A percentile compares a stretch with the other conserved stretches of the same genome.
These are phyloP conservation scores for Dynastes grantii DNA, from an alignment of 2,888 invertebrate genomes.

Conservation along the genomic window DNA sequence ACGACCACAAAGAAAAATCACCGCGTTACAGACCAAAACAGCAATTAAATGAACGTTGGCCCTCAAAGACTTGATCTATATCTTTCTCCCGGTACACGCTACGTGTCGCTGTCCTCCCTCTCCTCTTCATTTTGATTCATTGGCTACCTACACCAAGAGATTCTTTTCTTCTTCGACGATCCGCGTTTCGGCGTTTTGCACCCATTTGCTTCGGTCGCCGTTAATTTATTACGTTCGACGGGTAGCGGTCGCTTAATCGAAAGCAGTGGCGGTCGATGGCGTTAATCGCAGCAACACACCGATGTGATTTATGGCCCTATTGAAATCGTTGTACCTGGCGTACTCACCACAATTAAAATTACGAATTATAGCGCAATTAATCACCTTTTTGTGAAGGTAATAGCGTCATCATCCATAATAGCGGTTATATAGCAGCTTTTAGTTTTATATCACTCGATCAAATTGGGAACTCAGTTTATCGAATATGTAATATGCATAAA, in stretches of 20 bases:
- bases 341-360: too few species aligned
- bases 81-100: not conserved
- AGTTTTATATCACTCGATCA: too few species aligned
- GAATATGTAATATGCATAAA: too few species aligned
- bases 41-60: constrained; percentile 26
- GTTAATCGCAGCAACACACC: constrained; percentile 12
- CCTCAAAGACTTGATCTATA: constrained; percentile 15
- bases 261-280: not conserved
- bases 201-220: constrained; percentile 1
- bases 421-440: too few species aligned
- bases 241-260: not conserved
- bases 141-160: not conserved
- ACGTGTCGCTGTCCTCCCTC: constrained; percentile 6
- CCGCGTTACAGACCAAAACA: constrained; percentile 1
- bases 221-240: constrained; percentile 10
- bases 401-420: too few species aligned
- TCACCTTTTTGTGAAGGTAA: not conserved
- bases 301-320: not conserved
- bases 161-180: constrained; percentile 5
- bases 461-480: too few species aligned
- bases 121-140: not conserved
- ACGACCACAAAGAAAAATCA: not conserved
- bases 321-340: too few species aligned
- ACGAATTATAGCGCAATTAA: constrained; percentile 8
- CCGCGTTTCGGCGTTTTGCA: constrained; percentile 15